A percentile compares a stretch with the other conserved stretches of the same genome.
These are phyloP conservation scores for Dynastes tityus DNA, from an alignment of 2,888 invertebrate genomes.

Conservation along the genomic window DNA sequence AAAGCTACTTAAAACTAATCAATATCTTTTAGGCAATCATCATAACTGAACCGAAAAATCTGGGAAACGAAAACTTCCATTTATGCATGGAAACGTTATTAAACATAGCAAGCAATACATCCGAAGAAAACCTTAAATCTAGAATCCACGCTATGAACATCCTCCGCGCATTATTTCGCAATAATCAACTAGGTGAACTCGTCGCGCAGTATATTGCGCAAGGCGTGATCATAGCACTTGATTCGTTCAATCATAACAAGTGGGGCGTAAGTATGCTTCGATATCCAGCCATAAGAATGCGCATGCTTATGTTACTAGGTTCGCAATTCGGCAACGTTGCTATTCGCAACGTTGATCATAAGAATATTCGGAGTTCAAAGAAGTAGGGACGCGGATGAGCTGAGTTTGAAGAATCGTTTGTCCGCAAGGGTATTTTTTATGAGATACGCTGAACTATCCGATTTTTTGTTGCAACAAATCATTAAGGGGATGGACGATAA, in stretches of 20 bases:
- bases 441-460: slow-evolving; percentile 77
- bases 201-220: slow-evolving; percentile 80
- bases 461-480: slow-evolving; percentile 70
- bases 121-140: slow-evolving; percentile 69
- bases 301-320: slow-evolving; percentile 72
- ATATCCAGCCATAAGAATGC: slow-evolving; percentile 11
- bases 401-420: slow-evolving; percentile 79
- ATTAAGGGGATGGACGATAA: slow-evolving; percentile 66
- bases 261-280: slow-evolving; percentile 80
- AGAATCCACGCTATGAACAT: slow-evolving; percentile 91
- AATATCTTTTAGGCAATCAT: slow-evolving; percentile 79
- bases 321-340: slow-evolving; percentile 88
- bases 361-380: slow-evolving; percentile 91
- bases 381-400: slow-evolving; percentile 73
- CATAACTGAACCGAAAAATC: slow-evolving; percentile 80
- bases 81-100: slow-evolving; percentile 75
- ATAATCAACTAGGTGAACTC: slow-evolving; percentile 82
- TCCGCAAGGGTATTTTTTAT: slow-evolving; percentile 87
- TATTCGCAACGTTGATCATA: slow-evolving; percentile 87
- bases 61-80: slow-evolving; percentile 74
- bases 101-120: slow-evolving; percentile 65
- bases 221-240: slow-evolving; percentile 81
- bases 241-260: slow-evolving; percentile 80
- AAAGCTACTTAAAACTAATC: too few relatives aligned
- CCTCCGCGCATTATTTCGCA: slow-evolving; percentile 84